Base-by-base conservation (phyloP, 2,797 vertebrate species). In the Syncerus caffer region DNA sequence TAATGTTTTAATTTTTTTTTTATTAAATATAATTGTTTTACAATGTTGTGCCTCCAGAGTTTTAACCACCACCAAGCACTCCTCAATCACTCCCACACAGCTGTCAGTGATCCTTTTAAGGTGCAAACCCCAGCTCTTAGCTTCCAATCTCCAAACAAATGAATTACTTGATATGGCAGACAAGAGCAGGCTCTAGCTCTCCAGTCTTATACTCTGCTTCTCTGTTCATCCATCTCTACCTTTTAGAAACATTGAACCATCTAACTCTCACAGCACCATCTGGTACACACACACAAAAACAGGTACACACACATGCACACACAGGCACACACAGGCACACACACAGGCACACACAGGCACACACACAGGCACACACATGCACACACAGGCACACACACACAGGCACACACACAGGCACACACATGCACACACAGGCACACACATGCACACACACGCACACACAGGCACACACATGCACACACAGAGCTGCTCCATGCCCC, bases 401-500 rank as follows among this genome's bases (percentile, higher is more conserved):
- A 21, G 3, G 19, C 13, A 29, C 21, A 76, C 4, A 38, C 6
- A 29, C 31, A 83, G 34, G 27, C 31, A 17, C 60, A 64, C 62
- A n/a, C 29, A 62, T 1, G 13, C 58, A 60, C 10, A 27, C 53
- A 13, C 25, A 62, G 3, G 13, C 6, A 62, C 62, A 64, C 45
- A 47, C 10, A 47, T 1, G 19, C 7, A 21, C 7, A 21, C 53
- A 8, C 17, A 55, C 0, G 19, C 53, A 55, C 53, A 21, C 53
- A 55, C 19, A 21, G 0, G 19, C 3, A 9, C 53, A 21, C n/a
- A n/a, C n/a, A n/a, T n/a, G 0, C 42, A 55, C 31, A 53, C 27
- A 50, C 9, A 60, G 11, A 10, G 21, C 16, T 57, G 16, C 34
- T 0, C 3, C 4, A 4, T n/a, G 25, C 2, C 74, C 5, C 0